These are phyloP conservation scores for Streptopelia turtur DNA, from an alignment of 2,797 vertebrate species.

Conservation along the genomic window DNA sequence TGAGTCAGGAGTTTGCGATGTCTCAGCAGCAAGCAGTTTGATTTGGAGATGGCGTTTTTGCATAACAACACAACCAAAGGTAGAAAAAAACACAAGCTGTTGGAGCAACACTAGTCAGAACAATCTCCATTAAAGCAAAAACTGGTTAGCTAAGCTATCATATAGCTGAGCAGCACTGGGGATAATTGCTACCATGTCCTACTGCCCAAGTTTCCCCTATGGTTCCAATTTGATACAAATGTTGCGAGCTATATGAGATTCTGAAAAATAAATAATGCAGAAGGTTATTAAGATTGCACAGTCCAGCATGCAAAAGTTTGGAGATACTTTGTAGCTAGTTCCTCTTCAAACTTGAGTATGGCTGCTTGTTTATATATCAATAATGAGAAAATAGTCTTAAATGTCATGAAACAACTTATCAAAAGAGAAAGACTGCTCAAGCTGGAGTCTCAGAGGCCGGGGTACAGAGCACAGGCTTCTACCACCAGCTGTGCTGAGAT, in stretches of 20 bases:
- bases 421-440: neutral
- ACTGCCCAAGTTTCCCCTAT: neutral
- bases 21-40: neutral
- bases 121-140: neutral
- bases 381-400: neutral
- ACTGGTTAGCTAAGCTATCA: neutral
- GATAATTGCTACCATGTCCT: constrained; percentile 13
- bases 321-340: neutral
- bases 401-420: neutral
- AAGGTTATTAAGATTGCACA: constrained; percentile 19
- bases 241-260: neutral
- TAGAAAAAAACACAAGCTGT: neutral
- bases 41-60: neutral
- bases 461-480: neutral
- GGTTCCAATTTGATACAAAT: constrained; percentile 24
- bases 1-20: neutral
- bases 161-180: neutral
- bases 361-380: neutral
- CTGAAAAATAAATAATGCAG: constrained; percentile 42
- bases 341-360: neutral
- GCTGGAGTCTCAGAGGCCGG: neutral
- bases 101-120: neutral
- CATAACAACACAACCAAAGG: neutral
- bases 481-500: constrained; percentile 8
- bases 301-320: neutral